A percentile compares a stretch with the other conserved stretches of the same genome.
These are phyloP conservation scores for Bubo scandiacus DNA, from an alignment of 2,113 vertebrate species.

Conservation along the genomic window DNA sequence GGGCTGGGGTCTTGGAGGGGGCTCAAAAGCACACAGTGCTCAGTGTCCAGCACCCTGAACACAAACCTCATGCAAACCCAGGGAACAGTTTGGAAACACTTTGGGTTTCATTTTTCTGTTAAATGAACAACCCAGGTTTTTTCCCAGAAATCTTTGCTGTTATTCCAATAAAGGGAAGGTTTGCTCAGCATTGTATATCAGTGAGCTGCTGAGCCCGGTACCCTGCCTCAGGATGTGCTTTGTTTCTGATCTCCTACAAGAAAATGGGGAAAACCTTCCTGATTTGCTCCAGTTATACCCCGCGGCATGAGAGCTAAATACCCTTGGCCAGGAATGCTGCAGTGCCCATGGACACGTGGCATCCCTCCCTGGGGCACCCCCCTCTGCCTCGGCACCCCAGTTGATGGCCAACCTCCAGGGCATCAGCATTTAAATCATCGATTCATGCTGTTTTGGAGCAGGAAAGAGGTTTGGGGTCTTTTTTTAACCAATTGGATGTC, in stretches of 20 bases:
- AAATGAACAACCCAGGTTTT: neutral
- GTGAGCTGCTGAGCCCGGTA: accelerated
- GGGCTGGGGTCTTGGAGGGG: neutral
- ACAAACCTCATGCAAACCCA: neutral
- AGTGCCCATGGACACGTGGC: neutral
- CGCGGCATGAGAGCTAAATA: neutral
- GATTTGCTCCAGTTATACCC: neutral
- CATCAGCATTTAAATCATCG: neutral
- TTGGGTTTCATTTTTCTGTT: neutral
- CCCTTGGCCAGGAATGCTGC: neutral
- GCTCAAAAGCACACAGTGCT: neutral
- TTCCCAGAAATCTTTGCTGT: neutral
- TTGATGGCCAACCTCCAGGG: neutral
- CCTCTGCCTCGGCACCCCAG: neutral
- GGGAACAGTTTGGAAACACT: neutral
- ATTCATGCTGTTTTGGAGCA: neutral
- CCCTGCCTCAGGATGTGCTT: neutral
- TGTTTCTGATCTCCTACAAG: neutral
- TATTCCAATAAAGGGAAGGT: neutral
- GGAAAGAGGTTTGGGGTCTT: accelerated
- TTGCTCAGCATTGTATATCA: neutral
- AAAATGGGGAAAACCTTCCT: neutral
- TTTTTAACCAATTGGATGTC: neutral
- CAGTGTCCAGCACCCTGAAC: neutral
- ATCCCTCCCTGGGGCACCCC: neutral